Base-by-base conservation (phyloP, 1,140 invertebrate genomes). In the Penaeus chinensis region DNA sequence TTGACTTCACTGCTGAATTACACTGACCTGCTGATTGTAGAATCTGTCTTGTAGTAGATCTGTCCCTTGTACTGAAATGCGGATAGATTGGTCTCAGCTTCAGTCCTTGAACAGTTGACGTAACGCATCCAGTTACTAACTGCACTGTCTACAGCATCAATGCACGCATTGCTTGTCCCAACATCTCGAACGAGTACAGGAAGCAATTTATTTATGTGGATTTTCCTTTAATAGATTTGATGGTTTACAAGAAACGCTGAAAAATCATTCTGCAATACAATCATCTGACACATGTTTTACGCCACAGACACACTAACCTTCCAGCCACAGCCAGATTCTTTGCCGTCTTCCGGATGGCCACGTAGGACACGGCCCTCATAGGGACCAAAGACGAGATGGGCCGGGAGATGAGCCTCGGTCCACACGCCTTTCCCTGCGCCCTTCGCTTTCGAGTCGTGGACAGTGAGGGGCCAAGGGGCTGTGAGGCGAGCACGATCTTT, bases 41-140 rank as follows among this genome's bases (percentile, higher is more conserved):
- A 54, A 2, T 54, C 54, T 2, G 69, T 71, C 69, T 20, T 71
- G 91, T 94, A 95, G 82, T 93, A 95, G 11, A 95, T 92, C 61
- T 93, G 85, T 19, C 93, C 93, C 78, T 92, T 91, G 91, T 93
- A 93, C 90, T 94, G 94, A 89, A 93, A 94, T 0, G 94, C 93
- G 7, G 93, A 90, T 3, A 94, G 90, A 91, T 94, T 94, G 89
- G 94, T 93, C 89, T 94, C 93, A 80, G 88, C 84, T 87, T 92
- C 92, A 87, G 92, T 90, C 54, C 93, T 91, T 4, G 94, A 92
- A 91, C 94, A 94, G 91, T 95, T 94, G 0, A 94, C 93, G 89
- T 93, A 94, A 10, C 94, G 92, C 93, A 95, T 93, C 94, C 94
- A 95, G 91, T 94, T 94, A 54, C 92, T 92, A 54, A 54, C 10